Conservation (phyloP, 2,113 vertebrate species). For the Saguinus midas region DNA sequence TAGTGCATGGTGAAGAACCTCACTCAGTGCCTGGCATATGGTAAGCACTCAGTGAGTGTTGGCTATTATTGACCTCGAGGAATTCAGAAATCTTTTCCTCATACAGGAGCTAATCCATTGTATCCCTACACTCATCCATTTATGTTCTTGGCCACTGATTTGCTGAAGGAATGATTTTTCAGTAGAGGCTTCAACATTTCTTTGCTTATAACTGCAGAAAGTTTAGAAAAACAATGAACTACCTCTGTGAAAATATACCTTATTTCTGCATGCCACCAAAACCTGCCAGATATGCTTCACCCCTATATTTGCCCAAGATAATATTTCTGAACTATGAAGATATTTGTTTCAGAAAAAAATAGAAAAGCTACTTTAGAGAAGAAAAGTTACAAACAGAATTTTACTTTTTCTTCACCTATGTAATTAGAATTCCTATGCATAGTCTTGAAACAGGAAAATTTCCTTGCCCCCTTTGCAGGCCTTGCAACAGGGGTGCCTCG, state of each 20-base stretch:
- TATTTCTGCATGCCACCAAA: too few relatives aligned
- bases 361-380: constrained; percentile 25
- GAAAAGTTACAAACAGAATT: constrained; percentile 14
- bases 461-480: too few relatives aligned
- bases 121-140: neutral
- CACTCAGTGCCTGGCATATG: too few relatives aligned
- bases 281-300: neutral
- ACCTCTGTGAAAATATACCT: neutral
- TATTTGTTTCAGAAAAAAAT: constrained; percentile 20
- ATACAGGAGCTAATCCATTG: rapidly evolving
- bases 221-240: neutral
- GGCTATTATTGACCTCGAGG: neutral
- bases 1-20: too few relatives aligned
- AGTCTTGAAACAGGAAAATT: neutral
- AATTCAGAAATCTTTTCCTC: neutral
- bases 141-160: neutral
- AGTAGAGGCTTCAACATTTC: neutral
- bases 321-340: neutral
- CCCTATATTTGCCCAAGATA: neutral
- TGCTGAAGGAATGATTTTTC: neutral
- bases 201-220: neutral
- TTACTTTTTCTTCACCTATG: neutral
- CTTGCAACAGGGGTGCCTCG: too few relatives aligned
- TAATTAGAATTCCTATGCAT: neutral
- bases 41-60: neutral